Evolutionary conservation across 2,888 invertebrate species (phyloP).

Genomic region (Gymnosoma rotundatum): DNA sequence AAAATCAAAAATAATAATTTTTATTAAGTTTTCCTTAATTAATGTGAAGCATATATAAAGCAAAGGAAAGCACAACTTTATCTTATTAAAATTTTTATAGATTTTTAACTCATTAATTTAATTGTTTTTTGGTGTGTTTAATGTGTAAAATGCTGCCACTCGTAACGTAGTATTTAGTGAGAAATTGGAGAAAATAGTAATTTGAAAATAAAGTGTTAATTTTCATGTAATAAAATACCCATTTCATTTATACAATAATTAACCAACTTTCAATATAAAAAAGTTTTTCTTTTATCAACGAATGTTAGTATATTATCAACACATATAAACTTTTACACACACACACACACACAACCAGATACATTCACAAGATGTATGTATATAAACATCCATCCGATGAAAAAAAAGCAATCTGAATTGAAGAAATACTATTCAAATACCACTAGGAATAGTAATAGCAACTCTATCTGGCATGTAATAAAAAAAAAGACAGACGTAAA

Average conservation of each 20-base stretch:
- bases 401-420: slow-evolving; percentile 40
- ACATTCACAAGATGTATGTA: too few relatives aligned
- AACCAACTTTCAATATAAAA: slow-evolving; percentile 49
- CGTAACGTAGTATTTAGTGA: slow-evolving; percentile 38
- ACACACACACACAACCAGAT: background rate
- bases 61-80: slow-evolving; percentile 25
- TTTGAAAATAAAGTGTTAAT: slow-evolving; percentile 63
- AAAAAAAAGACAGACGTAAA: background rate
- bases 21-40: slow-evolving; percentile 18
- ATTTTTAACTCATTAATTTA: slow-evolving; percentile 35
- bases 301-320: background rate
- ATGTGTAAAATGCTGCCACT: slow-evolving; percentile 20
- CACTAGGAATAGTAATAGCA: background rate
- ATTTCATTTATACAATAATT: slow-evolving; percentile 56
- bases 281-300: slow-evolving; percentile 41
- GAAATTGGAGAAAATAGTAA: slow-evolving; percentile 60
- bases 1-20: too few relatives aligned
- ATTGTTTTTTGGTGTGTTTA: slow-evolving; percentile 29
- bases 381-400: background rate
- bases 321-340: background rate
- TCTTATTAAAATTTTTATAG: slow-evolving; percentile 34
- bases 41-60: slow-evolving; percentile 4
- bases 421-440: slow-evolving; percentile 46
- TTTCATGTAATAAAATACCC: slow-evolving; percentile 61
- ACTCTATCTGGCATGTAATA: slow-evolving; percentile 4